Percentiles rank a stretch among this genome's conserved stretches.
Evolutionary conservation across 2,113 vertebrate species (phyloP).

Genomic region (Casuarius casuarius): DNA sequence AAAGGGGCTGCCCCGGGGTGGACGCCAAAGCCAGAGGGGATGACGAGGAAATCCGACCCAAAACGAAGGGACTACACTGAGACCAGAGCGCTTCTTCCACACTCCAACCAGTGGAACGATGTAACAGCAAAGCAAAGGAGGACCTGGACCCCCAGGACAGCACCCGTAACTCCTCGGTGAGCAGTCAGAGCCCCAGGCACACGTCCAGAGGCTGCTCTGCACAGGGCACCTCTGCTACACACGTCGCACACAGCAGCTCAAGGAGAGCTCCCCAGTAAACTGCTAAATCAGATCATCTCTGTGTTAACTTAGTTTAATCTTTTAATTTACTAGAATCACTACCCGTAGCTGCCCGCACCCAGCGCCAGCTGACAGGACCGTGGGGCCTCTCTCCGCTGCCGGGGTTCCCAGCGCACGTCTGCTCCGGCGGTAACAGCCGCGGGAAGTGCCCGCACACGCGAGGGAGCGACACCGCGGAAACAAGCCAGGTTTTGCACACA

Average conservation of each 20-base stretch:
- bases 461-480: background rate
- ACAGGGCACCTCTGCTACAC: background rate
- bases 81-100: background rate
- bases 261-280: too few species aligned
- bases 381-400: background rate
- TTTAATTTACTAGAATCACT: too few species aligned
- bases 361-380: too few species aligned
- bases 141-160: background rate
- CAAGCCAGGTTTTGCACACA: background rate
- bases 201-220: background rate
- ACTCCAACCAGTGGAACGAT: fast-evolving
- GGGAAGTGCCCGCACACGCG: background rate
- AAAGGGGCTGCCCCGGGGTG: background rate
- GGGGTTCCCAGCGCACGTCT: background rate
- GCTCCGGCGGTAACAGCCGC: background rate
- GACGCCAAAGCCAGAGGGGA: background rate
- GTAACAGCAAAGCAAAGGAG: background rate
- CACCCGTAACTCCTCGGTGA: background rate
- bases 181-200: background rate
- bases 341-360: too few species aligned
- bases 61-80: background rate
- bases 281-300: too few species aligned
- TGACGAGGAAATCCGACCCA: background rate
- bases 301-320: too few species aligned
- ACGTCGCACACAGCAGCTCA: too few species aligned